phyloP scores from a whole-genome alignment of 1,140 invertebrate species.

The Agrypnia vestita region DNA sequence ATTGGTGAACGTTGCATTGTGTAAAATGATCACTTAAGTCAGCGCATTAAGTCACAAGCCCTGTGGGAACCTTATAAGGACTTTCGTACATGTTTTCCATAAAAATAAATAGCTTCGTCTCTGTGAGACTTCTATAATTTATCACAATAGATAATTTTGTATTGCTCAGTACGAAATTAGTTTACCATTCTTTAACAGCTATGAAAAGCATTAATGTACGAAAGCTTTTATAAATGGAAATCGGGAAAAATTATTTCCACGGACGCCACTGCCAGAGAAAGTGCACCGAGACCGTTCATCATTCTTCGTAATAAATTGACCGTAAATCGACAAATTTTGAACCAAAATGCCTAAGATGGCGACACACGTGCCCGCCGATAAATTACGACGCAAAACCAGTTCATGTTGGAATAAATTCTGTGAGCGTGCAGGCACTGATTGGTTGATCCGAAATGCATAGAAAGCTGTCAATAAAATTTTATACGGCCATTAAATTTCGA shows the following conservation, averaged over 20 bases:
- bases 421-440: neutral
- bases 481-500: neutral
- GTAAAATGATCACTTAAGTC: too few relatives aligned
- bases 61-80: too few relatives aligned
- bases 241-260: too few relatives aligned
- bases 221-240: too few relatives aligned
- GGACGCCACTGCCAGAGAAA: neutral
- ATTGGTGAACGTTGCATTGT: too few relatives aligned
- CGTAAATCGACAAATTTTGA: conserved; percentile 13
- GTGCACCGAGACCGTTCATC: neutral
- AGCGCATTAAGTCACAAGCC: too few relatives aligned
- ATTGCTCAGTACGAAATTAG: too few relatives aligned
- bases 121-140: too few relatives aligned
- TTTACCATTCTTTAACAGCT: neutral
- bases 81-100: too few relatives aligned
- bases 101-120: too few relatives aligned
- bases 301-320: neutral
- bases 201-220: too few relatives aligned
- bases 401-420: conserved; percentile 1
- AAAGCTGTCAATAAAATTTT: conserved; percentile 21
- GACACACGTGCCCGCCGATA: neutral
- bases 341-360: neutral
- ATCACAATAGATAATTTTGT: too few relatives aligned
- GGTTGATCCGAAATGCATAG: conserved; percentile 8
- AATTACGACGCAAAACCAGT: conserved; percentile 3